Evolutionary conservation across 2,888 invertebrate species (phyloP).

Genomic region (Lasioglossum zephyrum): DNA sequence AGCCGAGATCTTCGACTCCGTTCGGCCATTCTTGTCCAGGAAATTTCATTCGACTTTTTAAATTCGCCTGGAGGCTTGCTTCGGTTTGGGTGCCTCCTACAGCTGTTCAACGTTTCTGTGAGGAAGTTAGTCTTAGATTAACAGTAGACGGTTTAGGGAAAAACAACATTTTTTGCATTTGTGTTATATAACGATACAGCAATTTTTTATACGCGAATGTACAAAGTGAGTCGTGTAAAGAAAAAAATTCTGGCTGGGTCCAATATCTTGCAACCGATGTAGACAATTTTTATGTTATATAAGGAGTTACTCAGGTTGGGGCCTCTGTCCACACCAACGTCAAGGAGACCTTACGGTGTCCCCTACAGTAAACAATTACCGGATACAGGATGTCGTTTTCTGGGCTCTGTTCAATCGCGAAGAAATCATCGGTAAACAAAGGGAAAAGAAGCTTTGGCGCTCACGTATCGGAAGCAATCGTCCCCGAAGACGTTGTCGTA

Average conservation of each 20-base stretch:
- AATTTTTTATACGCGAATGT: too few species aligned
- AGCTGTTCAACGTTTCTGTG: background rate
- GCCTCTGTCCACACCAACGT: fast-evolving
- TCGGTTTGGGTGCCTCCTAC: too few species aligned
- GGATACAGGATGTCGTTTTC: background rate
- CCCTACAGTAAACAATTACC: background rate
- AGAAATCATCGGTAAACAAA: background rate
- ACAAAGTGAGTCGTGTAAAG: too few species aligned
- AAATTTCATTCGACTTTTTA: background rate
- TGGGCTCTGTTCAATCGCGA: background rate
- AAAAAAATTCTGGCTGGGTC: background rate
- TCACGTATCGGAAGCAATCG: background rate
- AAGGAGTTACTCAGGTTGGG: background rate
- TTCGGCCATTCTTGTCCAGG: conserved; percentile 13
- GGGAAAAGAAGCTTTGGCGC: background rate
- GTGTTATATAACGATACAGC: too few species aligned
- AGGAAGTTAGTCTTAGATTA: background rate
- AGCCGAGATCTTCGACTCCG: conserved; percentile 25
- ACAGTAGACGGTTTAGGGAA: too few species aligned
- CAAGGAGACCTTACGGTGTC: background rate
- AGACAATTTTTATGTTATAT: background rate
- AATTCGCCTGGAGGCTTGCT: background rate
- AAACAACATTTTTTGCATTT: too few species aligned
- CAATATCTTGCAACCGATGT: background rate
- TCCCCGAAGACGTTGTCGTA: background rate